Base-by-base conservation (phyloP, 2,888 invertebrate species). In the Dexiosoma caninum region DNA sequence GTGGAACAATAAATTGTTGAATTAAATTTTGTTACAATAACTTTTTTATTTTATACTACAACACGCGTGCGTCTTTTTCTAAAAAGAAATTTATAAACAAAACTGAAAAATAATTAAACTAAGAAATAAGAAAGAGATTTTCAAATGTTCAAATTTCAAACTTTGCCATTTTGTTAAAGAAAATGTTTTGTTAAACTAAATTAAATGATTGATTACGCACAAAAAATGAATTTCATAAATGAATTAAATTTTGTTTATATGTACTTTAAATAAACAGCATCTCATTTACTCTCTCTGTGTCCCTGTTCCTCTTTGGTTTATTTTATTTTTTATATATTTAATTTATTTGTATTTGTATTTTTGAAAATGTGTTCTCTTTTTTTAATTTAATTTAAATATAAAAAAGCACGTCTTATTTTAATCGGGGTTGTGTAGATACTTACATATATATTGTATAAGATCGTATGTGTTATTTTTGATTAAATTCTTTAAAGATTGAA, bases 391-490 rank as follows among this genome's bases (percentile, higher is more conserved):
- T 59, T 19, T 30, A 30, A 30, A 57, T 51, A 35, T 42, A 19
- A 16, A 55, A 57, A 57, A 62, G 59, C 71, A 64, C 76, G 64
- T 80, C 49, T 66, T 71, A n/a, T 71, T 80, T 44, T 57, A 72
- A 81, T 77, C 67, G 71, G 76, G 76, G 37, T 76, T 76, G 67
- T 76, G 71, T 81, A 72, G 49, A 67, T 71, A 76, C 16, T 70
- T 66, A 49, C 30, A n/a, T n/a, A n/a, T n/a, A n/a, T n/a, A n/a
- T n/a, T n/a, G 51, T 69, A 66, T 74, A 67, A 74, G 57, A 72
- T 74, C 77, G 44, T n/a, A n/a, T 69, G 76, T 60, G 53, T 62
- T 46, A 46, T 60, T 51, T 62, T 55, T 55, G n/a, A 10, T 59
- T 72, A 35, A 69, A 21, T 55, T 35, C 9, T 35, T 57, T 37